Percentiles rank a stretch among this genome's conserved stretches.
Conservation (phyloP, 2,797 vertebrate species). For the Pagetopsis macropterus region DNA sequence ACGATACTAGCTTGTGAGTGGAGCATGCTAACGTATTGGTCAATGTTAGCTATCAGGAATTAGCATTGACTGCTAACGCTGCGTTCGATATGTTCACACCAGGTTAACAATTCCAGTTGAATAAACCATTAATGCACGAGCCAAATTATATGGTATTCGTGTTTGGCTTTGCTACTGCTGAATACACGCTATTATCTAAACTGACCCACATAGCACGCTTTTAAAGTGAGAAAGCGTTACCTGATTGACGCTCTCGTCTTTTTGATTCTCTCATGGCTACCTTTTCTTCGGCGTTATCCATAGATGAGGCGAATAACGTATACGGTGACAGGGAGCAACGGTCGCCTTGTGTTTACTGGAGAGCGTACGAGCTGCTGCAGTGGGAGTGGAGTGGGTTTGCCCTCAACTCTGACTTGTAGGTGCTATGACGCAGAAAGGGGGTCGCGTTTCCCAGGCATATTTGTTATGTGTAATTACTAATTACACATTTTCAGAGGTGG, state of each 20-base stretch:
- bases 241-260: constrained; percentile 62
- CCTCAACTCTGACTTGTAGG: constrained; percentile 13
- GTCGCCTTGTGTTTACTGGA: background rate
- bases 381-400: rapidly evolving
- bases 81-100: no score
- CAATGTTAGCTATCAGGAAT: background rate
- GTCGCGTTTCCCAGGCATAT: background rate
- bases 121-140: background rate
- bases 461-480: no score
- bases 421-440: constrained; percentile 8
- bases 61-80: no score
- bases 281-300: constrained; percentile 51
- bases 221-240: constrained; percentile 25
- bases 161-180: background rate
- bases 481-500: no score
- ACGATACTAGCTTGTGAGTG: background rate
- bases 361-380: no score
- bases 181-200: rapidly evolving
- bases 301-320: background rate
- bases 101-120: background rate
- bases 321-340: rapidly evolving
- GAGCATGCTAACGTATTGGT: background rate
- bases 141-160: background rate
- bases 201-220: background rate
- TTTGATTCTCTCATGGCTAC: constrained; percentile 44